Evolutionary conservation across 2,888 invertebrate species (phyloP).

Genomic region (Agrotis exclamationis): DNA sequence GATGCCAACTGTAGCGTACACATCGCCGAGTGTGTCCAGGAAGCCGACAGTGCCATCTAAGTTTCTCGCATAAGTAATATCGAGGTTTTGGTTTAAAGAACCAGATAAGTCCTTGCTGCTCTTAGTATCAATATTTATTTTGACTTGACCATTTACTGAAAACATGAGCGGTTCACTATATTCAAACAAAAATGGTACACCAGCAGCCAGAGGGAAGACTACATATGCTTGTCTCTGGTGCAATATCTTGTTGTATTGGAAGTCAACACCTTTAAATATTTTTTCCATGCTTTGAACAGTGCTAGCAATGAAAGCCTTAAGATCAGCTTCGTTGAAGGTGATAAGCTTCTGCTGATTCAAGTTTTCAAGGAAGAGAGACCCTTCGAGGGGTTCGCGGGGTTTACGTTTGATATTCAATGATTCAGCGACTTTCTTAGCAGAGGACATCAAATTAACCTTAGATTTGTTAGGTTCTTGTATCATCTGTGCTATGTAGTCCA

Average conservation of each 20-base stretch:
- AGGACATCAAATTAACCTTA: conserved; percentile 81
- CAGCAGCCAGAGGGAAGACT: conserved; percentile 93
- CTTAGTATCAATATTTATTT: conserved; percentile 42
- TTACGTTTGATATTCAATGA: conserved; percentile 91
- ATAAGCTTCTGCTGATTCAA: conserved; percentile 86
- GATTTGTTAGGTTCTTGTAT: conserved; percentile 61
- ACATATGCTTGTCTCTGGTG: conserved; percentile 91
- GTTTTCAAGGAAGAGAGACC: conserved; percentile 85
- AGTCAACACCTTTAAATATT: conserved; percentile 86
- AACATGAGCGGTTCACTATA: conserved; percentile 90
- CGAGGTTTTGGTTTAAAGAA: conserved; percentile 82
- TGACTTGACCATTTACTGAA: conserved; percentile 80
- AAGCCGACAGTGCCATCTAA: conserved; percentile 92
- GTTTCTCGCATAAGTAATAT: conserved; percentile 89
- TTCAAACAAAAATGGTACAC: conserved; percentile 93
- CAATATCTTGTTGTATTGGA: conserved; percentile 91
- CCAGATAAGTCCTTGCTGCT: conserved; percentile 73
- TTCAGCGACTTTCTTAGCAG: conserved; percentile 90
- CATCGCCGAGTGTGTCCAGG: conserved; percentile 92
- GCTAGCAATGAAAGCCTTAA: conserved; percentile 85
- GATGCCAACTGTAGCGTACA: conserved; percentile 91
- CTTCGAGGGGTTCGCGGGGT: conserved; percentile 91
- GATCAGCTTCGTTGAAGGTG: conserved; percentile 89
- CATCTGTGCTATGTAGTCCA: conserved; percentile 69
- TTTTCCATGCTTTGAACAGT: conserved; percentile 79